Evolutionary conservation across 2,797 vertebrate genomes (phyloP), one percentile per base, ranked within the genome.

Genomic region (Zenarchopterus dispar): DNA sequence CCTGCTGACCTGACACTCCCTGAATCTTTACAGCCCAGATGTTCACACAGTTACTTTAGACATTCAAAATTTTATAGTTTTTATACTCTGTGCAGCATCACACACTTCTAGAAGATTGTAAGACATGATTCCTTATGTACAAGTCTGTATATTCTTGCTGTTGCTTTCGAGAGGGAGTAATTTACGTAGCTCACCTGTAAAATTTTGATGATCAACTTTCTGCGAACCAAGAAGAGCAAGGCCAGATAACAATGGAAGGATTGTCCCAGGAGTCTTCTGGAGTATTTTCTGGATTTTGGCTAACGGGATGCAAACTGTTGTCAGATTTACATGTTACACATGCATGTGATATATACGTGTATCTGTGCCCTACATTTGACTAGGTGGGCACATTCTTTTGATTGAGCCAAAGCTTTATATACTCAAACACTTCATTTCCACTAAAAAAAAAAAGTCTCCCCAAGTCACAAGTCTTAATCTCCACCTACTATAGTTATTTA

Each of bases 201-300:
- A 4, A 22, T 39, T 21, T 72, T 55, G n/a, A 65, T 45, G 39
- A 50, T 72, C 28, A 44, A 36, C 44, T 59, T 65, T 18, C 49
- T 39, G 17, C 65, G 56, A 65, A 45, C 46, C 9, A 17, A 36
- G 45, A 22, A 16, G 24, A 49, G 17, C 22, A 47, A 17, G 46
- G 17, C 9, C 8, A 7, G 22, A 8, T 48, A 24, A 6, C 11
- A 24, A 18, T 42, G 23, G 4, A 41, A 3, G 26, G 36, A 19
- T 24, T 3, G 6, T 17, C 5, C 13, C 16, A 8, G 42, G 43
- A 10, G 16, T 19, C 36, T n/a, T 13, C 22, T 5, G 52, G 44
- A 65, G 19, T 11, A 11, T 11, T 36, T 36, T 36, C 33, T 36
- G 33, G 33, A 10, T 11, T n/a, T 36, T 5, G 13, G 36, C 36